Evolutionary conservation across 2,888 invertebrate species (phyloP).

Genomic region (Nipponacmea schrenckii): DNA sequence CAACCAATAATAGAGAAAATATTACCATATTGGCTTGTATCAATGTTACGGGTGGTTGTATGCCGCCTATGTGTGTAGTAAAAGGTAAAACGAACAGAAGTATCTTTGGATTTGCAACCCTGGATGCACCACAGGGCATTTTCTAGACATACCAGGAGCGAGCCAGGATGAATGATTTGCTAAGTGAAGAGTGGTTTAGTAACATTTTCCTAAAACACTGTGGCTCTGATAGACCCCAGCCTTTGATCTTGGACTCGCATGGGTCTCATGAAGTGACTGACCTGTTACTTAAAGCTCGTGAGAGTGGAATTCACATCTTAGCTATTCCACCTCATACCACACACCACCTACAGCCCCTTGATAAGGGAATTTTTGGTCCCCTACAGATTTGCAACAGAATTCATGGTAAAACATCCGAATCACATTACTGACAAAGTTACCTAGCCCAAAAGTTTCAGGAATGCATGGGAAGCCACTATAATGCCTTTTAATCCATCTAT

Average conservation of each 20-base stretch:
- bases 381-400: too few species aligned
- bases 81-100: constrained; percentile 25
- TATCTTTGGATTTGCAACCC: constrained; percentile 18
- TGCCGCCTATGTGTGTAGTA: constrained; percentile 25
- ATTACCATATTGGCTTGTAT: constrained; percentile 29
- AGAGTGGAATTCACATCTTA: background rate
- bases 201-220: constrained; percentile 23
- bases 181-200: constrained; percentile 25
- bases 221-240: constrained; percentile 22
- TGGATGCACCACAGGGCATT: background rate
- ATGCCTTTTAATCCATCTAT: too few species aligned
- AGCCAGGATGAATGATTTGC: constrained; percentile 28
- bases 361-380: background rate
- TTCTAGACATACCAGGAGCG: background rate
- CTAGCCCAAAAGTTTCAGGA: too few species aligned
- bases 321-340: background rate
- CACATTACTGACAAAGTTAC: too few species aligned
- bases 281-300: background rate
- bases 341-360: background rate
- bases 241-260: constrained; percentile 21
- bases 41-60: constrained; percentile 22
- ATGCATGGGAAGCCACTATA: too few species aligned
- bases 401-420: too few species aligned
- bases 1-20: constrained; percentile 12
- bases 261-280: background rate